A percentile compares a stretch with the other conserved stretches of the same genome.
Evolutionary conservation across 2,797 vertebrate genomes (phyloP).

Genomic region (Aphelocoma californica): DNA sequence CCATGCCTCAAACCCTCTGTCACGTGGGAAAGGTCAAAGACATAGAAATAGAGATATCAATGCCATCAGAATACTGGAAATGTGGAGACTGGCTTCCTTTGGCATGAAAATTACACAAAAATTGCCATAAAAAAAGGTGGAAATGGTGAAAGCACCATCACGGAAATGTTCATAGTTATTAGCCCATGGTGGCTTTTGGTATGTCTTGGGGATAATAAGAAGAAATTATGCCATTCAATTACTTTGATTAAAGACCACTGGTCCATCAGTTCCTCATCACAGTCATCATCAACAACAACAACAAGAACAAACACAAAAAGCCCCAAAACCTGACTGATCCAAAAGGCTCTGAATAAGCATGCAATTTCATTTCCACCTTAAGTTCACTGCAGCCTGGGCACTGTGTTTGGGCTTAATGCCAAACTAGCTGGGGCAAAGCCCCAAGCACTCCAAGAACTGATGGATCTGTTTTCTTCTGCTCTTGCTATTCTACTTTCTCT

Average conservation of each 20-base stretch:
- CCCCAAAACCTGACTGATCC: neutral
- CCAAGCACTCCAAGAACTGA: neutral
- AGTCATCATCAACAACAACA: neutral
- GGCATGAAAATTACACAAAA: neutral
- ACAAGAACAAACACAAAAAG: too few species aligned
- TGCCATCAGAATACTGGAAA: neutral
- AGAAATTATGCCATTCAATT: neutral
- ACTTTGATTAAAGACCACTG: neutral
- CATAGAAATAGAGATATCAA: neutral
- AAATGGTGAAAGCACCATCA: neutral
- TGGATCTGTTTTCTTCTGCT: neutral
- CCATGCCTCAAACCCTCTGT: neutral
- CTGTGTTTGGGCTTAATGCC: neutral
- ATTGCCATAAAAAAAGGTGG: neutral
- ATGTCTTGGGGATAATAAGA: neutral
- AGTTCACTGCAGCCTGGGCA: neutral
- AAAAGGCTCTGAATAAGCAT: neutral
- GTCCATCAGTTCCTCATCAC: neutral
- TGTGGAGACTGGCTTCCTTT: fast-evolving
- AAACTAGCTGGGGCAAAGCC: neutral
- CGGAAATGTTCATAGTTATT: neutral
- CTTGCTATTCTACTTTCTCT: neutral
- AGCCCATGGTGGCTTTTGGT: neutral
- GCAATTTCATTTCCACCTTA: neutral
- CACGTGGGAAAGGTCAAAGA: neutral